A percentile compares a stretch with the other conserved stretches of the same genome.
These are phyloP conservation scores for Mormyrus hasselquistii DNA, from an alignment of 2,797 vertebrate genomes.

Conservation along the genomic window DNA sequence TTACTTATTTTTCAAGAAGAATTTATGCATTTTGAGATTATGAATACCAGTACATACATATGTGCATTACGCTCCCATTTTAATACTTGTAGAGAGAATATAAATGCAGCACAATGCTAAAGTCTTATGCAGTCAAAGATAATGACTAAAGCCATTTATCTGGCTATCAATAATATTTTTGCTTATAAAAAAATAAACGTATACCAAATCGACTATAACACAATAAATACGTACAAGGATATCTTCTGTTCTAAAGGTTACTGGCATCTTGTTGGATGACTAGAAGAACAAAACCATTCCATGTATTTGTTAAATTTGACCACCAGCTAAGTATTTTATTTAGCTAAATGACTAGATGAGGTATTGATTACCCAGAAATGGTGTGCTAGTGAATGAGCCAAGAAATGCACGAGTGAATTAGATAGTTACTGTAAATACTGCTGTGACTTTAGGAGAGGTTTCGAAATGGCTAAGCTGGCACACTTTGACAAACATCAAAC, in stretches of 20 bases:
- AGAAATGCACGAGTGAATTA: neutral
- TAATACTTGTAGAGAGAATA: neutral
- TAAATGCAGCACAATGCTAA: neutral
- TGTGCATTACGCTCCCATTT: neutral
- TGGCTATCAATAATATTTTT: neutral
- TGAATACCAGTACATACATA: neutral
- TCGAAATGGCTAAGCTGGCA: neutral
- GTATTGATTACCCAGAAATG: neutral
- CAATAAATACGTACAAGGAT: neutral
- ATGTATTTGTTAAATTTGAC: neutral
- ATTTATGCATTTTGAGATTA: neutral
- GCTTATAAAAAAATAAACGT: neutral
- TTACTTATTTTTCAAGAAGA: neutral
- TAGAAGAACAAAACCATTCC: neutral
- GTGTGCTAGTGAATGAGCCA: neutral
- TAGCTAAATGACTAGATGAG: neutral
- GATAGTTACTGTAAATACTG: neutral
- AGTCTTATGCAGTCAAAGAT: neutral
- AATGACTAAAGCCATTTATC: neutral
- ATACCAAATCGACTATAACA: neutral
- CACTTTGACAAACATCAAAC: neutral
- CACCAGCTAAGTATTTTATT: neutral
- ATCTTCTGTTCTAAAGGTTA: neutral
- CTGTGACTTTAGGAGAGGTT: neutral
- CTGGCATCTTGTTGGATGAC: neutral